Conservation (phyloP, 1,140 invertebrate genomes). For the Hydropsyche tenuis region DNA sequence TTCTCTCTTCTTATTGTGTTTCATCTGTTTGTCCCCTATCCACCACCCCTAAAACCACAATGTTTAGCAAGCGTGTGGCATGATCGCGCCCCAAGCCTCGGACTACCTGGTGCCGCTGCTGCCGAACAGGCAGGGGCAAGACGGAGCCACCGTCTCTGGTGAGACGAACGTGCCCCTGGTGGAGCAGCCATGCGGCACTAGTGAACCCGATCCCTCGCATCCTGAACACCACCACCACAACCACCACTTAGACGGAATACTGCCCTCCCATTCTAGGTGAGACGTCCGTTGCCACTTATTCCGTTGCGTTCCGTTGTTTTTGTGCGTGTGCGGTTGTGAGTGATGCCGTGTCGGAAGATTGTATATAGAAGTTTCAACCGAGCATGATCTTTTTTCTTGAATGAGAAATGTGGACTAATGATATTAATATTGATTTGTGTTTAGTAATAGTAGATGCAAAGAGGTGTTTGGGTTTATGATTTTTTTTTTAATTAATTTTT, state of each 20-base stretch:
- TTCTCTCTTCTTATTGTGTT: constrained; percentile 26
- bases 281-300: constrained; percentile 4
- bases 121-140: constrained; percentile 47
- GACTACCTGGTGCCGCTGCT: constrained; percentile 63
- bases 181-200: constrained; percentile 4
- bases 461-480: no score
- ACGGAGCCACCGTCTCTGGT: constrained; percentile 12
- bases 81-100: constrained; percentile 56
- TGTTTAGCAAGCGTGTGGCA: constrained; percentile 55
- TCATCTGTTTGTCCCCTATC: constrained; percentile 4
- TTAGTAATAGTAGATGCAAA: no score
- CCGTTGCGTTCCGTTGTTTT: background rate
- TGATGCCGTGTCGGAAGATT: no score
- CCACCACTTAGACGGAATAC: constrained; percentile 34
- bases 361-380: no score
- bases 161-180: background rate
- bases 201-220: constrained; percentile 35
- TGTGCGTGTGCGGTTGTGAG: background rate
- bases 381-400: no score
- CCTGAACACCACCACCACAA: constrained; percentile 15
- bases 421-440: no score
- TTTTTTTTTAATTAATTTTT: no score
- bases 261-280: constrained; percentile 39
- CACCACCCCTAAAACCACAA: background rate
- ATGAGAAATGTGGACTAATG: no score